Evolutionary conservation across 2,888 invertebrate genomes (phyloP).

Genomic region (Microplitis manilae): DNA sequence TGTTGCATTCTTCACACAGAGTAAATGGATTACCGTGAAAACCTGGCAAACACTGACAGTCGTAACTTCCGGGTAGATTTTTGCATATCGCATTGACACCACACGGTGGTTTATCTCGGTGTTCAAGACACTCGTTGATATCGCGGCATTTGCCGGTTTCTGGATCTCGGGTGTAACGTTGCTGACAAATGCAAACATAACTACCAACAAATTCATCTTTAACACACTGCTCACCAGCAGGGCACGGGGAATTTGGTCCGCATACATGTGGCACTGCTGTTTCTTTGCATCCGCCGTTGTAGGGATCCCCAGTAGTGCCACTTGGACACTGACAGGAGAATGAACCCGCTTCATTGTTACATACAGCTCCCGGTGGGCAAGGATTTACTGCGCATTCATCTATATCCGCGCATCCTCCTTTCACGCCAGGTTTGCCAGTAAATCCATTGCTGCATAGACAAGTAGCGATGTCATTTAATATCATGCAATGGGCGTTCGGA

Average conservation of each 20-base stretch:
- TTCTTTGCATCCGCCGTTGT: conserved; percentile 82
- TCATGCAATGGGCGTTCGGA: conserved; percentile 90
- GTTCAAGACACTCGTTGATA: conserved; percentile 87
- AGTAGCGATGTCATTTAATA: conserved; percentile 86
- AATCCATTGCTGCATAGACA: conserved; percentile 89
- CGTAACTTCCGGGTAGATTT: conserved; percentile 93
- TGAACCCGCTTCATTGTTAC: conserved; percentile 89
- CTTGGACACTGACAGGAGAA: conserved; percentile 92
- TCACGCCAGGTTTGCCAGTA: conserved; percentile 78
- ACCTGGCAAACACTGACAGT: conserved; percentile 90
- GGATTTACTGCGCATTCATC: conserved; percentile 89
- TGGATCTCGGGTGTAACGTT: conserved; percentile 86
- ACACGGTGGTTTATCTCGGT: conserved; percentile 84
- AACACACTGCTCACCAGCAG: conserved; percentile 88
- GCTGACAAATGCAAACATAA: conserved; percentile 90
- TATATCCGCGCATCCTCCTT: conserved; percentile 87
- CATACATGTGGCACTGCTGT: conserved; percentile 80
- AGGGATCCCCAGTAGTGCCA: conserved; percentile 86
- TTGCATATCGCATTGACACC: conserved; percentile 92
- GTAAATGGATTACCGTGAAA: conserved; percentile 93
- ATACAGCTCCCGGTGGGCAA: conserved; percentile 88
- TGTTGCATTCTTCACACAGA: conserved; percentile 88
- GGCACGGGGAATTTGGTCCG: conserved; percentile 84
- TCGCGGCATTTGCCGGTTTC: conserved; percentile 86
- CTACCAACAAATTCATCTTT: conserved; percentile 81